phyloP scores from a whole-genome alignment of 2,888 invertebrate species.

The Chamaedrilus cognettii region DNA sequence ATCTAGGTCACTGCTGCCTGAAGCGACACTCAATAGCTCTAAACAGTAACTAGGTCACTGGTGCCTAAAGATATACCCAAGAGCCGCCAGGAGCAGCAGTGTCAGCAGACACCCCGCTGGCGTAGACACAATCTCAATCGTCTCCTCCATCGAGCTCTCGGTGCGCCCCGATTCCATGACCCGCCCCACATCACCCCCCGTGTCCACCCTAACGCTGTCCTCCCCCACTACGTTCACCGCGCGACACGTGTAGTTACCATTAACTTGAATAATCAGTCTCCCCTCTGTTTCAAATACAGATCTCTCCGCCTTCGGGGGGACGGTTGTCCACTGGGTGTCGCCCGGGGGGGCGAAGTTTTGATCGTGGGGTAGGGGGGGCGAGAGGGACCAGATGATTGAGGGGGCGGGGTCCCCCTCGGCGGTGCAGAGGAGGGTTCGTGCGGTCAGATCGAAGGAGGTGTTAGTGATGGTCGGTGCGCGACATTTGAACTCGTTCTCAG shows the following conservation, averaged over 20 bases:
- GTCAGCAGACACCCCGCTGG: slow-evolving; percentile 32
- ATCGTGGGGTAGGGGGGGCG: too few relatives aligned
- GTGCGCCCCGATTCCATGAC: not conserved
- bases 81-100: slow-evolving; percentile 19
- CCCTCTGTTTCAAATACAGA: slow-evolving; percentile 24
- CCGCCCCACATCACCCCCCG: slow-evolving; percentile 17
- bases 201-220: slow-evolving; percentile 31
- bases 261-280: slow-evolving; percentile 24
- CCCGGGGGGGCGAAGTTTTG: too few relatives aligned
- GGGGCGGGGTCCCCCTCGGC: slow-evolving; percentile 39
- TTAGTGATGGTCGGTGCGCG: slow-evolving; percentile 34
- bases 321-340: not conserved
- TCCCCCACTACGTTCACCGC: slow-evolving; percentile 31
- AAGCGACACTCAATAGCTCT: too few relatives aligned
- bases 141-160: not conserved
- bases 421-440: slow-evolving; percentile 30
- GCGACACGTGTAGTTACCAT: slow-evolving; percentile 37
- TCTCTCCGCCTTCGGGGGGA: slow-evolving; percentile 12
- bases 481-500: slow-evolving; percentile 33
- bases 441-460: slow-evolving; percentile 29
- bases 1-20: too few relatives aligned
- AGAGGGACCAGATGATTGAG: slow-evolving; percentile 29
- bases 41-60: too few relatives aligned
- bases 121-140: slow-evolving; percentile 34
- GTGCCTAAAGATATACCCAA: slow-evolving; percentile 31